A percentile compares a stretch with the other conserved stretches of the same genome.
These are phyloP conservation scores for Alentia gelatinosa DNA, from an alignment of 2,888 invertebrate species.

Conservation along the genomic window DNA sequence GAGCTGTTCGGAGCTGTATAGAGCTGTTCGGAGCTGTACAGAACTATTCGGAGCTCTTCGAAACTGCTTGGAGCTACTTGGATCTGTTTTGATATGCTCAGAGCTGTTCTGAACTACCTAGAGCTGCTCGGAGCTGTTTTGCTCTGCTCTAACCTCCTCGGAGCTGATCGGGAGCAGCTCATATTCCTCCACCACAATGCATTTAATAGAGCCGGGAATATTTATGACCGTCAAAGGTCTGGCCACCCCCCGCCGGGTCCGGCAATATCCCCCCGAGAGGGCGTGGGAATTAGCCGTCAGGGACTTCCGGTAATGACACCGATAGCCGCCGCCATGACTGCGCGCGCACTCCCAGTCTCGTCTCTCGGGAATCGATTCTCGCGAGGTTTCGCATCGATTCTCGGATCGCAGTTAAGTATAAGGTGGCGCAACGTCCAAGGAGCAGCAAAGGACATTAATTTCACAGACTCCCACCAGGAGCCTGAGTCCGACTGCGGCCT, in stretches of 20 bases:
- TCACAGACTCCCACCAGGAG: neutral
- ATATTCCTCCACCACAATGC: neutral
- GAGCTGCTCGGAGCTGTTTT: too few relatives aligned
- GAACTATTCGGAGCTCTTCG: too few relatives aligned
- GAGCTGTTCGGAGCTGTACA: too few relatives aligned
- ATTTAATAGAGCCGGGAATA: slow-evolving; percentile 11
- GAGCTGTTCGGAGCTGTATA: too few relatives aligned
- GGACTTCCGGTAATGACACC: neutral
- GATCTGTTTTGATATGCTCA: too few relatives aligned
- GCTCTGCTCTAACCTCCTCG: too few relatives aligned
- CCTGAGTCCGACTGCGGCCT: neutral
- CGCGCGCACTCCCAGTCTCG: neutral
- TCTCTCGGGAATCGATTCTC: neutral
- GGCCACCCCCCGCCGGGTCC: neutral
- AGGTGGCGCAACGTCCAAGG: neutral
- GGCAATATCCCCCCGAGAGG: neutral
- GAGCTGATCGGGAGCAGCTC: too few relatives aligned
- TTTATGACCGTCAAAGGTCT: neutral
- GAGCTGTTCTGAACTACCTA: too few relatives aligned
- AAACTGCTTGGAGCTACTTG: too few relatives aligned
- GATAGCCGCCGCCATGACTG: neutral
- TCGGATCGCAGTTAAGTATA: neutral
- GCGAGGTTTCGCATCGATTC: neutral
- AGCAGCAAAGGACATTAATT: neutral
- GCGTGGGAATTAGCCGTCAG: neutral